Percentiles rank a stretch among this genome's conserved stretches.
phyloP scores from a whole-genome alignment of 2,113 vertebrate genomes.

The Lepus europaeus region DNA sequence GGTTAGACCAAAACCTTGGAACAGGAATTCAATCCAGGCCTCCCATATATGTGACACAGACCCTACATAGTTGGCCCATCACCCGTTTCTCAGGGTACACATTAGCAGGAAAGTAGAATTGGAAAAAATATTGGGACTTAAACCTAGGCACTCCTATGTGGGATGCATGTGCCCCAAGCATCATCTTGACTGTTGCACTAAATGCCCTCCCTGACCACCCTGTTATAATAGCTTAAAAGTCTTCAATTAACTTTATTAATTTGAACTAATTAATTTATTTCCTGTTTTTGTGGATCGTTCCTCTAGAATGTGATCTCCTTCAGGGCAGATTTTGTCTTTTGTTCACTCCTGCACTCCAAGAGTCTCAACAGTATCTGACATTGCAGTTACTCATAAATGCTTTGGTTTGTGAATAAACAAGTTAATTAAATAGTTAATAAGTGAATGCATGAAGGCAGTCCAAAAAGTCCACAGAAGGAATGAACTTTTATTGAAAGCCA shows the following conservation, averaged over 20 bases:
- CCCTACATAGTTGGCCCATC: too few species aligned
- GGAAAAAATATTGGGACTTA: too few species aligned
- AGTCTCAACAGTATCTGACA: not conserved
- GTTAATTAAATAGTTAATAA: conserved; percentile 15
- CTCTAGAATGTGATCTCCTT: not conserved
- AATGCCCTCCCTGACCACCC: too few species aligned
- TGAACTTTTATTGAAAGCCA: not conserved
- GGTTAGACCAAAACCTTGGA: too few species aligned
- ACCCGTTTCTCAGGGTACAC: too few species aligned
- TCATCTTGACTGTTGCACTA: too few species aligned
- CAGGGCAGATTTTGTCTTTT: not conserved
- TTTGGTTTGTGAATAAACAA: conserved; percentile 8
- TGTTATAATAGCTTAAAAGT: not conserved
- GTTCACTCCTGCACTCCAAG: conserved; percentile 25
- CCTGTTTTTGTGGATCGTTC: not conserved
- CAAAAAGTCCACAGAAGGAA: not conserved
- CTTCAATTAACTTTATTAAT: not conserved
- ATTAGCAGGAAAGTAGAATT: too few species aligned
- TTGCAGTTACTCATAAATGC: not conserved
- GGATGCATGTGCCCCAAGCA: too few species aligned
- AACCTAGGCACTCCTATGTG: too few species aligned
- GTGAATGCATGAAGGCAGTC: not conserved
- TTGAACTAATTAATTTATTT: conserved; percentile 18
- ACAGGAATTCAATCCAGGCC: too few species aligned
- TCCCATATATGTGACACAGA: too few species aligned